Evolutionary conservation across 23 tunicate genomes (phyloP), one percentile per base, ranked within the genome.

Genomic region (Halocynthia roretzi): DNA sequence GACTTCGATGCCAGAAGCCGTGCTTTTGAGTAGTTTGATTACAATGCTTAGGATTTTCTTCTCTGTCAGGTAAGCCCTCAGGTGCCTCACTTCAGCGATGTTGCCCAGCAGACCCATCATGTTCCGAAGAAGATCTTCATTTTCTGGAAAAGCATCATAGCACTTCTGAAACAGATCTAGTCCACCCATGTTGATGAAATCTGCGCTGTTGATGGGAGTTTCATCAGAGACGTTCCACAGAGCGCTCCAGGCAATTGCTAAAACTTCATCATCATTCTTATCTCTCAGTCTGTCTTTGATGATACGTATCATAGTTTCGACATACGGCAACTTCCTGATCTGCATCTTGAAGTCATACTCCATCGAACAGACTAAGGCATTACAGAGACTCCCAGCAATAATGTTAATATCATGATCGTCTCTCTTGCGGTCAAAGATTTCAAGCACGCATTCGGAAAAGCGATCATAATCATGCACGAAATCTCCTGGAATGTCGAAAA

Each of bases 161-260:
- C 81, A 17, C 70, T 87, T 82, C 85, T 18, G 70, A 7, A 93
- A 12, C 7, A 93, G 74, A 6, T 74, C 76, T 54, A 93, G 48
- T 10, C 93, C 93, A 54, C 72, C 81, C 6, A 62, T 40, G 6
- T 75, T 61, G 0, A 93, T 82, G 72, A 86, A 83, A 15, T 67
- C 69, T 44, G 66, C 58, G 56, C 88, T 75, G 77, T 93, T 93
- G 7, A 23, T 62, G 0, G 98, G 93, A 58, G 93, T 87, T 87
- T 86, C 98, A 70, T 93, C 98, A 6, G 89, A 78, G 6, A 87
- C 88, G 63, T 93, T 93, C 98, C 98, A 93, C 72, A 93, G 51
- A 11, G 83, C 71, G 74, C 98, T 81, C 98, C 98, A 93, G 44
- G 74, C 70, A 8, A 80, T 78, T 57, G 65, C 84, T 71, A 85